These are phyloP conservation scores for Harlomillsia oculata DNA, from an alignment of 1,140 invertebrate genomes.

Conservation along the genomic window DNA sequence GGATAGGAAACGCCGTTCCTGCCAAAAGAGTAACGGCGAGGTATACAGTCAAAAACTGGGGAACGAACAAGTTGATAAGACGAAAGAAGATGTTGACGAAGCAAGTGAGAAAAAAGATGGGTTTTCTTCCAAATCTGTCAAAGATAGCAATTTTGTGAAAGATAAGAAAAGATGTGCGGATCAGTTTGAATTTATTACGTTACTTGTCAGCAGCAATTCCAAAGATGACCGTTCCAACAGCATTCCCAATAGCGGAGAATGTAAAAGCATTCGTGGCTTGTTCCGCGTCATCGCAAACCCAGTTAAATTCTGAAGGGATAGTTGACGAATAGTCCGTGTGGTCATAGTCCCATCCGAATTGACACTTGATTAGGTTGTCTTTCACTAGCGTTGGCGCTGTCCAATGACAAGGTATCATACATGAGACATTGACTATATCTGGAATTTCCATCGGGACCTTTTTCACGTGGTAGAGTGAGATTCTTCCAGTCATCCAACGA, in stretches of 20 bases:
- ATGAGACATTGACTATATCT: conserved; percentile 20
- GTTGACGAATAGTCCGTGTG: conserved; percentile 24
- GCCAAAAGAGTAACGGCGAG: conserved; percentile 3
- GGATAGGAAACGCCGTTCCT: conserved; percentile 11
- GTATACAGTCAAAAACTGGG: neutral
- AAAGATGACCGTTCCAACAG: conserved; percentile 19
- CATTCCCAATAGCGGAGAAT: conserved; percentile 10
- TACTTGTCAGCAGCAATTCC: conserved; percentile 26
- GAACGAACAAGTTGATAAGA: conserved; percentile 8
- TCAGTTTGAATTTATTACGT: too few relatives aligned
- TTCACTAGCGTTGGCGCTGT: too few relatives aligned
- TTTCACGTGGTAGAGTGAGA: conserved; percentile 20
- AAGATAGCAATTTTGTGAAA: too few relatives aligned
- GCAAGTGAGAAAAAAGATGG: conserved; percentile 17
- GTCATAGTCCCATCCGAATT: conserved; percentile 25
- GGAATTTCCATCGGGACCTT: conserved; percentile 10
- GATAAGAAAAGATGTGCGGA: too few relatives aligned
- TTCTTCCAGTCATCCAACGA: conserved; percentile 19
- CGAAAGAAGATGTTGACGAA: conserved; percentile 18
- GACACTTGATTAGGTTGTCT: neutral
- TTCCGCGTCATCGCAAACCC: conserved; percentile 21
- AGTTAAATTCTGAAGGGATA: conserved; percentile 24
- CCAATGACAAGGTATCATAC: too few relatives aligned
- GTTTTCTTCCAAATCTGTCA: conserved; percentile 19
- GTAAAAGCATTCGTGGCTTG: conserved; percentile 24